Evolutionary conservation across 2,888 invertebrate species (phyloP), one percentile per base, ranked within the genome.

Genomic region (Spisula solida): DNA sequence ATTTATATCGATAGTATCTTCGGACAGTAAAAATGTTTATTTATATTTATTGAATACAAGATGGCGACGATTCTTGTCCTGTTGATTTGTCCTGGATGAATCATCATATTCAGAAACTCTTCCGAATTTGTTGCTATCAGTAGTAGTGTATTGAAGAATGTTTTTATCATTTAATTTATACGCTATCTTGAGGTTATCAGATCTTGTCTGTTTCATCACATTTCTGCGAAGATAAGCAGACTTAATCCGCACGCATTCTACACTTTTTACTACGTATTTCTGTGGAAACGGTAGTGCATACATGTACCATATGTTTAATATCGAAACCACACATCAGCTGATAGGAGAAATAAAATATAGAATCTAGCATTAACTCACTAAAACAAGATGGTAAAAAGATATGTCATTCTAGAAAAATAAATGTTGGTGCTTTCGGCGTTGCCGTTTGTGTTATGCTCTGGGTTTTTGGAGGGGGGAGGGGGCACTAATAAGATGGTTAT

Each of bases 251-350:
- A n/a, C 0, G n/a, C 25, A 66, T 66, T 66, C 60, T 66, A 66
- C 60, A 25, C 60, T 66, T 66, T 66, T 66, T 66, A 66, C 60
- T 25, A 66, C 60, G 60, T 25, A 66, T 66, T 66, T 66, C 60
- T n/a, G 25, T 25, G 60, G 25, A 25, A 66, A 66, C 60, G 60
- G 60, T 25, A 25, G 25, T 25, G n/a, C 0, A 25, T 25, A 66
- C 41, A 41, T 41, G 41, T 66, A 60, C 60, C 60, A 66, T 66
- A 25, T 66, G 60, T 66, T 66, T 66, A 10, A 25, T 25, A 66
- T 66, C 60, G 60, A 66, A 66, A 66, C 60, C 60, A 8, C 60
- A 66, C 20, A 66, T 66, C n/a, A 25, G 25, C 60, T 25, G 60
- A 66, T 66, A 66, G 4, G 60, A 66, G 10, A 6, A 6, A 10